phyloP scores from a whole-genome alignment of 2,113 vertebrate species.

The Pseudolaguvia tuberculata region DNA sequence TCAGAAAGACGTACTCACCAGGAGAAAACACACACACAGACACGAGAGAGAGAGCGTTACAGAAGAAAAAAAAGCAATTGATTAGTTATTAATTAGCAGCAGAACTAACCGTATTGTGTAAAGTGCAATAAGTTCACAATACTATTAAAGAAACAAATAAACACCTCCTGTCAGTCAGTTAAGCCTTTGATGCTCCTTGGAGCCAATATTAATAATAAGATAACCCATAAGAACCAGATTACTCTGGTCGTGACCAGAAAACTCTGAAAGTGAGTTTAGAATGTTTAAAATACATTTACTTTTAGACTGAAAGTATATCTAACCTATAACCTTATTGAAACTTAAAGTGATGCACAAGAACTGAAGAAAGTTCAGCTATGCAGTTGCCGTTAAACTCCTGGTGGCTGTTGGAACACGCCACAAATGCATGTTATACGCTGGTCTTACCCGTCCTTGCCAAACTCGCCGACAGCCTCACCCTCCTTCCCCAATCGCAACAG shows the following conservation, averaged over 20 bases:
- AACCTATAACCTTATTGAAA: not conserved
- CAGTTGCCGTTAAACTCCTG: not conserved
- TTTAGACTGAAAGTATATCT: not conserved
- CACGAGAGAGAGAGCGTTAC: constrained; percentile 20
- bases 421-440: not conserved
- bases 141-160: not conserved
- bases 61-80: constrained; percentile 1
- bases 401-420: not conserved
- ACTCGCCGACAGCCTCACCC: constrained; percentile 84
- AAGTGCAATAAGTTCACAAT: not conserved
- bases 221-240: not conserved
- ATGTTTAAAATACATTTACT: too few relatives aligned
- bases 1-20: constrained; percentile 65
- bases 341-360: not conserved
- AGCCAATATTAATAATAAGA: not conserved
- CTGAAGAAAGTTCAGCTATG: not conserved
- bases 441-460: constrained; percentile 90
- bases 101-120: not conserved
- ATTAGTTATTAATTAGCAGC: not conserved
- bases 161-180: not conserved
- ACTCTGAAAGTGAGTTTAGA: too few relatives aligned
- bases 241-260: too few relatives aligned
- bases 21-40: constrained; percentile 45
- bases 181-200: not conserved
- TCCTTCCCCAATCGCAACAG: constrained; percentile 93